Evolutionary conservation across 2,113 vertebrate genomes (phyloP), one percentile per base, ranked within the genome.

Genomic region (Oxygymnocypris stewartii): DNA sequence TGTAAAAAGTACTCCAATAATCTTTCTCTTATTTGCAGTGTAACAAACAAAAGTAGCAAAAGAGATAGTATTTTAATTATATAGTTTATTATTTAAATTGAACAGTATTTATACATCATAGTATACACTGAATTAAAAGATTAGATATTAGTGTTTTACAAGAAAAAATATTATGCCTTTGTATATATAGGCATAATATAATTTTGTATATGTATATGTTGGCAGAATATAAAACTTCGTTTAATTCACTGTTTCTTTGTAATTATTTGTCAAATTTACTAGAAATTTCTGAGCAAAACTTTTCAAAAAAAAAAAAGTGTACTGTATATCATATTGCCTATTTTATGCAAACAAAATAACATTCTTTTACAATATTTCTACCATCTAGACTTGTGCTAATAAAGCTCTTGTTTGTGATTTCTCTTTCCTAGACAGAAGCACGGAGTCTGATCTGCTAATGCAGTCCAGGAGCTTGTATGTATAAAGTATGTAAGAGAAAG

Each of bases 401-500:
- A 73, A 73, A 73, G 37, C 42, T 2, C 20, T 73, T 1, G 11
- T n/a, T n/a, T 42, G 10, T 42, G 69, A 42, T 42, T 73, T 73
- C 37, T 73, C 35, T 73, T 40, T 73, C 20, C 4, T 23, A 23
- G 69, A 73, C 69, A 42, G 69, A 69, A 73, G 37, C 0, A 42
- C 40, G 42, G 37, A 73, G 71, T 73, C 37, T 12, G 69, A 73
- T 73, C 37, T 12, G 69, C 37, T 73, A 73, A 73, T 73, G 69
- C 69, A 47, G 73, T 75, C 20, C 73, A 25, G 73, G 40, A 76
- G n/a, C 73, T 49, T 14, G 42, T 49, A 25, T 76, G 73, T 14
- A 76, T 76, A 47, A 76, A 76, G 74, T 28, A 76, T 76, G 74
- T 49, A 11, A 76, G 73, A 47, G 73, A 47, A 28, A 47, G 76